phyloP scores from a whole-genome alignment of 2,113 vertebrate species.

The Eira barbara region DNA sequence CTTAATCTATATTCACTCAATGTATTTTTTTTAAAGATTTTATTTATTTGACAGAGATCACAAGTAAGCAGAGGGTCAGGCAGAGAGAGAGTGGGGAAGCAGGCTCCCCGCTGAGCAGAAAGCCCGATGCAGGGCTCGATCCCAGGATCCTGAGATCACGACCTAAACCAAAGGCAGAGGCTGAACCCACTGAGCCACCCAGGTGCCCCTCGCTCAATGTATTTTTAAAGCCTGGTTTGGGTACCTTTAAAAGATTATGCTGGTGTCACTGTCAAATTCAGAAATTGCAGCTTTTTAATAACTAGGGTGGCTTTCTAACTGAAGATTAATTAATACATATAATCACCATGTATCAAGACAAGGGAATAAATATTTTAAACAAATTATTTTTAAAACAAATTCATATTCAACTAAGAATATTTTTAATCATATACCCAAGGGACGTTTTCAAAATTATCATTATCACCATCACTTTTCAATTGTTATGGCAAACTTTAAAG shows the following conservation, averaged over 20 bases:
- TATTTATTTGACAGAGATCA: too few relatives aligned
- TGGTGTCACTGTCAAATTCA: background rate
- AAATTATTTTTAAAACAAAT: background rate
- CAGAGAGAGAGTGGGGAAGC: too few relatives aligned
- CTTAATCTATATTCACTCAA: background rate
- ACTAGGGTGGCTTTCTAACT: background rate
- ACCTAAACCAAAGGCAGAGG: too few relatives aligned
- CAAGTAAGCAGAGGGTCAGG: too few relatives aligned
- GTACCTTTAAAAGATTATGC: background rate
- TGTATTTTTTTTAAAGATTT: background rate
- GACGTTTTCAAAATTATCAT: background rate
- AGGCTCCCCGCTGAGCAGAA: too few relatives aligned
- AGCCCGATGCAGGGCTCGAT: too few relatives aligned
- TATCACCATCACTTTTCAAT: background rate
- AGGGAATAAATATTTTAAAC: background rate
- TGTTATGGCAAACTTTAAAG: background rate
- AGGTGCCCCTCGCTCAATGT: background rate
- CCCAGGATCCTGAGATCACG: too few relatives aligned
- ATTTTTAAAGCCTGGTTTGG: conserved; percentile 10
- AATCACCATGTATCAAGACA: background rate
- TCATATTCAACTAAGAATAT: background rate
- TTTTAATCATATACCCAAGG: background rate
- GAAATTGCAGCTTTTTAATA: background rate
- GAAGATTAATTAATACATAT: background rate
- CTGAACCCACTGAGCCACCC: too few relatives aligned